Conservation (phyloP, 53 echinoderm and acorn worm genomes). For the Holothuria leucospilota region DNA sequence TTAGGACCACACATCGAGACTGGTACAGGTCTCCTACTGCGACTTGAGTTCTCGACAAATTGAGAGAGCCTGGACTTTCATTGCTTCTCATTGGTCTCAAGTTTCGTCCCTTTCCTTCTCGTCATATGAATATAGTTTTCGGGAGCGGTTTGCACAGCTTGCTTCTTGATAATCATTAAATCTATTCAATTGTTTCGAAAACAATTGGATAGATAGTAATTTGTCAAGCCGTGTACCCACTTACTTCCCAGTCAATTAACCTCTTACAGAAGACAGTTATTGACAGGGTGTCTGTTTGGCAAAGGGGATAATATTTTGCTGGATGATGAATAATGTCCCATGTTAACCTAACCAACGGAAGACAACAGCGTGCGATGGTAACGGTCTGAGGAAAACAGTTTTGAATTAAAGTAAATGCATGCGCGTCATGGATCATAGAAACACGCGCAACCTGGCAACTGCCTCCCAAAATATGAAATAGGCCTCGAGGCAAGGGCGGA, state of each 20-base stretch:
- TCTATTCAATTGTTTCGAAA: conserved; percentile 41
- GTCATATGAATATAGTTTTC: conserved; percentile 34
- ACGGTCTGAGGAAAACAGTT: no score
- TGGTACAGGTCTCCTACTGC: conserved; percentile 5
- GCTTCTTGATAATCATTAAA: conserved; percentile 18
- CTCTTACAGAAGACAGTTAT: conserved; percentile 21
- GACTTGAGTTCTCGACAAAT: conserved; percentile 24
- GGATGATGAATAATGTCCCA: no score
- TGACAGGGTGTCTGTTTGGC: conserved; percentile 32
- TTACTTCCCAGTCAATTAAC: conserved; percentile 34
- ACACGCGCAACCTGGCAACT: no score
- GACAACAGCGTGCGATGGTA: no score
- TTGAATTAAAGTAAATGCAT: no score
- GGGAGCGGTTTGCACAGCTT: conserved; percentile 36
- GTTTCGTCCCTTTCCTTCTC: neutral
- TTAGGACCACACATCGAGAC: conserved; percentile 38
- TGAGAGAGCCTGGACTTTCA: conserved; percentile 13
- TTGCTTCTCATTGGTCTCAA: conserved; percentile 6
- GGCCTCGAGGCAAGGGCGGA: no score
- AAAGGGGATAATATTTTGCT: no score
- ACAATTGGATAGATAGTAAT: conserved; percentile 43
- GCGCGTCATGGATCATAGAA: no score
- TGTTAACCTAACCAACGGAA: no score
- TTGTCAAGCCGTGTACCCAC: conserved; percentile 45
- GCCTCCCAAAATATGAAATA: no score